Percentiles rank a stretch among this genome's conserved stretches.
These are phyloP conservation scores for Microchrysa polita DNA, from an alignment of 2,888 invertebrate genomes.

Conservation along the genomic window DNA sequence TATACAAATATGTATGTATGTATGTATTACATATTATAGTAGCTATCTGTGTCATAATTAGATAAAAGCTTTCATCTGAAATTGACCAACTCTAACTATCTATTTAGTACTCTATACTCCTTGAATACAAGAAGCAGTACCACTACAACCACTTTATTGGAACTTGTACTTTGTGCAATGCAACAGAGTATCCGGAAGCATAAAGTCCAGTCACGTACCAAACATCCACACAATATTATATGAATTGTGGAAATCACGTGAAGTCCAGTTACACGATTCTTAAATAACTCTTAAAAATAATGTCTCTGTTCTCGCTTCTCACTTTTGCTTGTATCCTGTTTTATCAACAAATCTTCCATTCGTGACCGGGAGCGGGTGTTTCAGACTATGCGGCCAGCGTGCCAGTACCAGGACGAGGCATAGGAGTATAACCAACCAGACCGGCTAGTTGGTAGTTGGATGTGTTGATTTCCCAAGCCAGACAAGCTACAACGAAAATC, in stretches of 20 bases:
- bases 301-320: constrained; percentile 43
- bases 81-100: no score
- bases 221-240: constrained; percentile 49
- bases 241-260: constrained; percentile 51
- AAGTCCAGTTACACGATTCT: constrained; percentile 51
- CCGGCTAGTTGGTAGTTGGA: no score
- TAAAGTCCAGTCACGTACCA: constrained; percentile 48
- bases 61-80: no score
- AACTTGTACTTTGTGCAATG: background rate
- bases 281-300: constrained; percentile 52
- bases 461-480: background rate
- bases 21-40: no score
- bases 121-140: no score
- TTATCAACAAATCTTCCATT: constrained; percentile 34
- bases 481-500: constrained; percentile 11
- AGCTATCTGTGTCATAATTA: no score
- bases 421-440: no score
- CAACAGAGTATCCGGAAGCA: background rate
- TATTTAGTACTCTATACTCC: no score
- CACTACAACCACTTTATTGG: no score
- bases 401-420: no score
- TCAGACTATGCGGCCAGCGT: no score
- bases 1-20: no score
- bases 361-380: constrained; percentile 5
- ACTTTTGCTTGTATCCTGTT: constrained; percentile 22